Evolutionary conservation across 2,888 invertebrate genomes (phyloP).

Genomic region (Venusia cambrica): DNA sequence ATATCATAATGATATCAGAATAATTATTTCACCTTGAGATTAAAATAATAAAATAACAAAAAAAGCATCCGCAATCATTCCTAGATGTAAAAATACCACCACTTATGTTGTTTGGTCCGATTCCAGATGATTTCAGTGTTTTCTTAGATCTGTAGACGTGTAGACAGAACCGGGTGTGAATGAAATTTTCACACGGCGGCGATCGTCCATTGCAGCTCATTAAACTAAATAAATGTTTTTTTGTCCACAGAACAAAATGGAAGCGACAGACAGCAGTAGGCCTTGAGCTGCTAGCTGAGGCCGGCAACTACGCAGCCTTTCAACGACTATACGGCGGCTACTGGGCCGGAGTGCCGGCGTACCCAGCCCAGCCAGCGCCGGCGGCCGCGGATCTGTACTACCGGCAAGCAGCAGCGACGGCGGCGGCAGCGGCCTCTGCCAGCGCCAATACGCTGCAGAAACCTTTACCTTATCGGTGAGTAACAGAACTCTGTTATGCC

Average conservation of each 20-base stretch:
- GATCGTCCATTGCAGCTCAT: too few species aligned
- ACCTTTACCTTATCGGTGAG: constrained; percentile 89
- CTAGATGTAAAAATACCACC: too few species aligned
- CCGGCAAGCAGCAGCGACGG: constrained; percentile 89
- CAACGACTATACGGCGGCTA: constrained; percentile 95
- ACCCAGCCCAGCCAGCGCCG: constrained; percentile 85
- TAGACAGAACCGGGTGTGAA: too few species aligned
- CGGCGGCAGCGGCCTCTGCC: constrained; percentile 80
- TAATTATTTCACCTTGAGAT: too few species aligned
- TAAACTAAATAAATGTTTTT: constrained; percentile 1
- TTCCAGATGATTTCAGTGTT: too few species aligned
- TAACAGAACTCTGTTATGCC: constrained; percentile 5
- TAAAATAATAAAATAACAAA: too few species aligned
- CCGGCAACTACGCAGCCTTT: constrained; percentile 99
- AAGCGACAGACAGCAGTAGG: constrained; percentile 99
- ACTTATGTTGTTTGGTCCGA: too few species aligned
- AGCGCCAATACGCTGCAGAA: constrained; percentile 89
- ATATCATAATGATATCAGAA: too few species aligned
- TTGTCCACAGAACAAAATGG: constrained; percentile 94
- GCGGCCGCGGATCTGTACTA: constrained; percentile 90
- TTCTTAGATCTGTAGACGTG: too few species aligned
- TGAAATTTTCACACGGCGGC: too few species aligned
- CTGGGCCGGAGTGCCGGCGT: constrained; percentile 84
- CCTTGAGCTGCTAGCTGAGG: constrained; percentile 96
- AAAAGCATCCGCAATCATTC: too few species aligned